Conservation (phyloP, 2,888 invertebrate genomes). For the Octonoba sinensis region DNA sequence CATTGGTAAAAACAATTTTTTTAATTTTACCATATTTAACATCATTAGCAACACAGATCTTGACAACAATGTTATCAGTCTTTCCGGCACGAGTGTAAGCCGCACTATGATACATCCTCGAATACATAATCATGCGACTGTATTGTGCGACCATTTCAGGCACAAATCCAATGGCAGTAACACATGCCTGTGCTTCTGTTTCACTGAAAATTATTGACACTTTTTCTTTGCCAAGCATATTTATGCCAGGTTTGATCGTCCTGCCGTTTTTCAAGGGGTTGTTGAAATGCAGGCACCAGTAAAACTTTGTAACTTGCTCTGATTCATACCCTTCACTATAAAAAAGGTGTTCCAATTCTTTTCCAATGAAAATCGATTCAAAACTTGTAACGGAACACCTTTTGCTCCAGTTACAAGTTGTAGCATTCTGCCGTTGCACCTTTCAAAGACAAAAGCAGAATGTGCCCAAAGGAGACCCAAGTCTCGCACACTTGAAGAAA, state of each 20-base stretch:
- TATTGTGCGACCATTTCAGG: no score
- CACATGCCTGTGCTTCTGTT: constrained; percentile 10
- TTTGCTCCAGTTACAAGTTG: constrained; percentile 21
- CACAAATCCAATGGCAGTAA: constrained; percentile 7
- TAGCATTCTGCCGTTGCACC: constrained; percentile 16
- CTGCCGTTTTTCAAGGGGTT: constrained; percentile 14
- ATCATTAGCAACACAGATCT: no score
- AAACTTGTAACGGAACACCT: constrained; percentile 20
- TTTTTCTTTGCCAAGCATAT: constrained; percentile 20
- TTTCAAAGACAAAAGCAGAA: constrained; percentile 25
- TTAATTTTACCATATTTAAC: no score
- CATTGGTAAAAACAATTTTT: no score
- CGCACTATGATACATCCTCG: no score
- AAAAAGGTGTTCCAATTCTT: constrained; percentile 5
- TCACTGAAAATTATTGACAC: neutral
- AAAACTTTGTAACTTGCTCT: constrained; percentile 10
- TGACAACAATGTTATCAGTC: no score
- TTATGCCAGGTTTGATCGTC: neutral
- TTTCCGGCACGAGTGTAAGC: no score
- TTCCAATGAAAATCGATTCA: constrained; percentile 18
- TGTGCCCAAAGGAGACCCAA: constrained; percentile 29
- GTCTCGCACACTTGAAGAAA: constrained; percentile 13
- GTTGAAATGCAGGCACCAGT: constrained; percentile 9
- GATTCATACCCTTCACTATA: neutral
- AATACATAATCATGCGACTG: no score